Conservation (phyloP, 2,113 vertebrate species). For the Orcinus orca region DNA sequence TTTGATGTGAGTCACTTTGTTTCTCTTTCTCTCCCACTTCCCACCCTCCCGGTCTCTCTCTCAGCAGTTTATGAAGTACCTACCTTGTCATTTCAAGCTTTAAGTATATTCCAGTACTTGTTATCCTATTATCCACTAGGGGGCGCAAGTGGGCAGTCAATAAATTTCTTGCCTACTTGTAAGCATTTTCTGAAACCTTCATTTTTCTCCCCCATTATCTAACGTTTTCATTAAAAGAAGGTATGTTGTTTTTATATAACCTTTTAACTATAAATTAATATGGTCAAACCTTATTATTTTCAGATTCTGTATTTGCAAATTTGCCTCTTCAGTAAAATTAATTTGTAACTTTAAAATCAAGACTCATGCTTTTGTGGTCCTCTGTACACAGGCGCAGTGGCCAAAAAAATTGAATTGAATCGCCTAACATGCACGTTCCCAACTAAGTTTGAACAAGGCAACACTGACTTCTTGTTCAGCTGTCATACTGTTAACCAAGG, state of each 20-base stretch:
- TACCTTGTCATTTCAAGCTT: background rate
- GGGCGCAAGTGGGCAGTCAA: background rate
- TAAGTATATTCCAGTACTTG: background rate
- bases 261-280: background rate
- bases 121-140: background rate
- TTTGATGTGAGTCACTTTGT: conserved; percentile 58
- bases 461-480: background rate
- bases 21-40: background rate
- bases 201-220: background rate
- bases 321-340: background rate
- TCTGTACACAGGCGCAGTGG: background rate
- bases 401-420: background rate
- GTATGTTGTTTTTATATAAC: background rate
- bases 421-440: background rate
- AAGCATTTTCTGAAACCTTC: background rate
- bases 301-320: background rate
- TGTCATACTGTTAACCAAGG: background rate
- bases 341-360: background rate
- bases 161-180: background rate
- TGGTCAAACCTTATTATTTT: background rate
- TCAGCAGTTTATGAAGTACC: background rate
- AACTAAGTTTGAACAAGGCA: background rate
- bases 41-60: too few relatives aligned
- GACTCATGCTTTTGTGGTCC: background rate
- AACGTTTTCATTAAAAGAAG: background rate